Evolutionary conservation across 2,888 invertebrate genomes (phyloP), one percentile per base, ranked within the genome.

Genomic region (Anoplius nigerrimus): DNA sequence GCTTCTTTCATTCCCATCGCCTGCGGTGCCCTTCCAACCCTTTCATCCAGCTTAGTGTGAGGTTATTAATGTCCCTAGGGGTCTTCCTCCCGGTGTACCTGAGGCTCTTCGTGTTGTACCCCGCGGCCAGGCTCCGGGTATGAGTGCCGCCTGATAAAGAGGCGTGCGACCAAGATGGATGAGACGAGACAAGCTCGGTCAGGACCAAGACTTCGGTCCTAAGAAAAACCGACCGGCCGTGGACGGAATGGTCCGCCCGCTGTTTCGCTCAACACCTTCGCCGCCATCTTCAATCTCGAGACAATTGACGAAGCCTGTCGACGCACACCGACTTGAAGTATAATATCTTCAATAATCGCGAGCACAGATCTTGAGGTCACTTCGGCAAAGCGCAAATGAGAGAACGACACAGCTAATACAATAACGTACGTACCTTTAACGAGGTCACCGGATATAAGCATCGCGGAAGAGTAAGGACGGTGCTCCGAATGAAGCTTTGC

Each of bases 91-190:
- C n/a, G 66, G 48, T 57, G 18, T 43, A 63, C 64, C 59, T 59
- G 62, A 55, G 48, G 60, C 61, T 66, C 21, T 59, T 15, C 58
- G 48, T 57, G 52, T 57, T 54, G 56, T 66, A 66, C 56, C 60
- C 65, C 45, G 43, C 42, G n/a, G 16, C 16, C 34, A 27, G 27
- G 34, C 42, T 45, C 8, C 24, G 61, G n/a, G 55, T 73, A 65
- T 24, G 71, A 73, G 61, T 54, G 27, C 55, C 70, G 66, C 66
- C 75, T 75, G 78, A 81, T 78, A 77, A 79, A 82, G 76, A 74
- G 74, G 62, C 68, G 66, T 70, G 46, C 66, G 61, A 75, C 72
- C 76, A 82, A 82, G 82, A 82, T 81, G 77, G 77, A 82, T 82
- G 81, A 66, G 78, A 67, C 52, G 68, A 78, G 80, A 82, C 82